Evolutionary conservation across 2,888 invertebrate species (phyloP).

Genomic region (Athalia circularis): DNA sequence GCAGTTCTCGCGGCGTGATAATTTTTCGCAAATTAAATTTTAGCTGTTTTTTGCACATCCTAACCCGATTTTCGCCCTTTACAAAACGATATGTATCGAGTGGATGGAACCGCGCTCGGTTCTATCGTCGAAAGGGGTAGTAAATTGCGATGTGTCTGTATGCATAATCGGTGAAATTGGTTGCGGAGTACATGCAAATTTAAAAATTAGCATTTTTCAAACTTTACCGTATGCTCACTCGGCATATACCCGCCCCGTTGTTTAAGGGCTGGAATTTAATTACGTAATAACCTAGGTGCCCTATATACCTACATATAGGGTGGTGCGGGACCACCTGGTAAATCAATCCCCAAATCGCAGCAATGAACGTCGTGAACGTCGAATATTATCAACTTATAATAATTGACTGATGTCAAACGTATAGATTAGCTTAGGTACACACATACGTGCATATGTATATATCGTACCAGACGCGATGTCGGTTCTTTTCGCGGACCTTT

Average conservation of each 20-base stretch:
- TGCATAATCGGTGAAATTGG: constrained; percentile 30
- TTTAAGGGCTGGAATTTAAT: constrained; percentile 31
- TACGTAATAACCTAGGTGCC: neutral
- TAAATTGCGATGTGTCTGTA: constrained; percentile 14
- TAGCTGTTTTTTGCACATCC: too few relatives aligned
- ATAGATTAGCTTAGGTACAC: too few relatives aligned
- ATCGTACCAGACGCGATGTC: neutral
- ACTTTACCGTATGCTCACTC: neutral
- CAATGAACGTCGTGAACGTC: too few relatives aligned
- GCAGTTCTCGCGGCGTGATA: neutral
- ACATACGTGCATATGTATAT: too few relatives aligned
- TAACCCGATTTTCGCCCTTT: neutral
- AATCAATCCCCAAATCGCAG: too few relatives aligned
- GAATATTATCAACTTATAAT: too few relatives aligned
- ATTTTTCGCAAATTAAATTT: neutral
- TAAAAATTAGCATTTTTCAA: constrained; percentile 43
- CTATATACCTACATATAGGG: too few relatives aligned
- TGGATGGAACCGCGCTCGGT: neutral
- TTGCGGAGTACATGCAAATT: constrained; percentile 39
- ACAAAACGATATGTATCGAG: neutral
- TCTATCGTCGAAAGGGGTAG: constrained; percentile 16
- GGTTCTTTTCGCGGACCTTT: neutral
- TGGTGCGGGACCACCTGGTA: too few relatives aligned
- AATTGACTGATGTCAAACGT: too few relatives aligned
- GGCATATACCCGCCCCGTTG: neutral